A percentile compares a stretch with the other conserved stretches of the same genome.
phyloP scores from a whole-genome alignment of 1,140 invertebrate species.

The Alviniconcha marisindica region DNA sequence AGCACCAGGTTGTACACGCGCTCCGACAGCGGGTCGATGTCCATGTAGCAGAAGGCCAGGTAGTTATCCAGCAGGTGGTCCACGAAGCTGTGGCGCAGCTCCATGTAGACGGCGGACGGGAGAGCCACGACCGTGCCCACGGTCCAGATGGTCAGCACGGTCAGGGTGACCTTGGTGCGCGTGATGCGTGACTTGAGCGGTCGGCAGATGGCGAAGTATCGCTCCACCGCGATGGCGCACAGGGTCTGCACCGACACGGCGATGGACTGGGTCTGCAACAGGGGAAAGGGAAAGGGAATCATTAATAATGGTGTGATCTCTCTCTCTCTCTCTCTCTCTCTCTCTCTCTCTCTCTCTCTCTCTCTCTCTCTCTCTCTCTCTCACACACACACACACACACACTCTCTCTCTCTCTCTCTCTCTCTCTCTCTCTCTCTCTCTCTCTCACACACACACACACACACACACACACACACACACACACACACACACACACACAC shows the following conservation, averaged over 20 bases:
- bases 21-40: conserved; percentile 42
- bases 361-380: too few relatives aligned
- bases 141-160: conserved; percentile 86
- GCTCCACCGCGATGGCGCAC: conserved; percentile 92
- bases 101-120: conserved; percentile 50
- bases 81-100: conserved; percentile 16
- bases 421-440: too few relatives aligned
- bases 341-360: too few relatives aligned
- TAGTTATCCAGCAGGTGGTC: conserved; percentile 46
- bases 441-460: too few relatives aligned
- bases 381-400: too few relatives aligned
- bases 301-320: too few relatives aligned
- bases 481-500: too few relatives aligned
- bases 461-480: too few relatives aligned
- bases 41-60: conserved; percentile 42
- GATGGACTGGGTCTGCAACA: conserved; percentile 87
- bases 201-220: conserved; percentile 94
- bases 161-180: conserved; percentile 83
- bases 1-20: conserved; percentile 82
- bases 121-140: conserved; percentile 82
- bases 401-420: too few relatives aligned
- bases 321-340: too few relatives aligned
- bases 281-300: conserved; percentile 23
- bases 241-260: conserved; percentile 92
- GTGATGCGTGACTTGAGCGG: conserved; percentile 87